These are phyloP conservation scores for Astropecten irregularis DNA, from an alignment of 53 echinoderm and acorn worm species.

Conservation along the genomic window DNA sequence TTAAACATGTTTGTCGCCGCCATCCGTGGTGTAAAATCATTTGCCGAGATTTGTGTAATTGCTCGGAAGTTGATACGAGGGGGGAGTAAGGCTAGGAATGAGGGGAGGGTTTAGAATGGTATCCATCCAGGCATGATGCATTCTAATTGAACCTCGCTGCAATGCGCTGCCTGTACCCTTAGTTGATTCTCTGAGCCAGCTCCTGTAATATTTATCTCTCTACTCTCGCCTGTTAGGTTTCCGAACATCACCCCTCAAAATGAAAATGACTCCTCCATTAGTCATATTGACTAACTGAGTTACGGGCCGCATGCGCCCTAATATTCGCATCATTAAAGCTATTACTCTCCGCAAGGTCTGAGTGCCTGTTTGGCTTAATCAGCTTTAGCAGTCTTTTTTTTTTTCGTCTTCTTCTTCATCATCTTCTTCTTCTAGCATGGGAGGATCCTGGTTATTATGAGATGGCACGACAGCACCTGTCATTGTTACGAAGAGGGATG, in stretches of 20 bases:
- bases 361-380: conserved; percentile 40
- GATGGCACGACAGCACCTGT: conserved; percentile 34
- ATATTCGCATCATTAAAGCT: conserved; percentile 56
- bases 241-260: conserved; percentile 31
- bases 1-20: conserved; percentile 14
- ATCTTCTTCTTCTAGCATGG: too few species aligned
- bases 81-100: neutral
- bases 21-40: conserved; percentile 19
- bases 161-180: too few species aligned
- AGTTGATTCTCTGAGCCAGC: too few species aligned
- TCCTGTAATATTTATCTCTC: too few species aligned
- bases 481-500: conserved; percentile 15
- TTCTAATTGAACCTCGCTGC: too few species aligned
- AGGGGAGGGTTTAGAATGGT: neutral
- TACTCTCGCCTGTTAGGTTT: conserved; percentile 12
- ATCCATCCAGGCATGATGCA: neutral
- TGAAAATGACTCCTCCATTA: conserved; percentile 51
- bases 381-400: conserved; percentile 7
- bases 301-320: conserved; percentile 19
- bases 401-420: too few species aligned
- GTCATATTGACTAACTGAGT: conserved; percentile 60
- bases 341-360: conserved; percentile 8
- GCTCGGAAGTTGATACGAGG: conserved; percentile 16
- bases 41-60: conserved; percentile 30
- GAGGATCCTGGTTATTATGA: too few species aligned